Base-by-base conservation (phyloP, 2,888 invertebrate genomes). In the Microctonus hyperodae region DNA sequence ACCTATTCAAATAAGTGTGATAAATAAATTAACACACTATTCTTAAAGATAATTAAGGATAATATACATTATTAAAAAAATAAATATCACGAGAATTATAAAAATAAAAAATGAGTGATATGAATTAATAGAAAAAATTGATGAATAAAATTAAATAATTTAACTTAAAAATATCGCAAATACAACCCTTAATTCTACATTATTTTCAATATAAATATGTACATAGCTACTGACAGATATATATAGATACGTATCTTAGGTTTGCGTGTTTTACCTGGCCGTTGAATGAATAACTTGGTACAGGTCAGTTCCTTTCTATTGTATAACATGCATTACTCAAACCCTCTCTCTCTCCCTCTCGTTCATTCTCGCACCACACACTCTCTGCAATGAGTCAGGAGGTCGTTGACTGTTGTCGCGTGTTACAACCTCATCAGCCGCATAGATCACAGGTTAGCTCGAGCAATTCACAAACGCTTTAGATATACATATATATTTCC, bases 391-490 rank as follows among this genome's bases (percentile, higher is more conserved):
- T 44, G 64, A 51, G 64, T 64, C 51, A 60, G 64, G 69, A 73
- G 81, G 81, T 82, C 81, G 80, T 80, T 77, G 81, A 79, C 81
- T 81, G 75, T 73, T 75, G 69, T 78, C 77, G 82, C 82, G 81
- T 82, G 82, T 73, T 73, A 76, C 76, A 73, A 73, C 73, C 76
- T 78, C 80, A 76, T 80, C 75, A 81, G 75, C 74, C 56, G 9
- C 22, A 22, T 9, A 25, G 11, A 3, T n/a, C 22, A 22, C 13
- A 25, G 11, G 11, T 51, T 23, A 70, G 71, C 68, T 65, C 67
- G 74, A 72, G 72, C 74, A 75, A 78, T 78, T 74, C 71, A 74
- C 71, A 74, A 71, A 75, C 74, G 77, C 72, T 76, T 76, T 77
- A 75, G 77, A 81, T 81, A 80, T 81, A 79, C 79, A 81, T 78